Conservation (phyloP, 2,113 vertebrate species). For the Sinocyclocheilus rhinocerous region DNA sequence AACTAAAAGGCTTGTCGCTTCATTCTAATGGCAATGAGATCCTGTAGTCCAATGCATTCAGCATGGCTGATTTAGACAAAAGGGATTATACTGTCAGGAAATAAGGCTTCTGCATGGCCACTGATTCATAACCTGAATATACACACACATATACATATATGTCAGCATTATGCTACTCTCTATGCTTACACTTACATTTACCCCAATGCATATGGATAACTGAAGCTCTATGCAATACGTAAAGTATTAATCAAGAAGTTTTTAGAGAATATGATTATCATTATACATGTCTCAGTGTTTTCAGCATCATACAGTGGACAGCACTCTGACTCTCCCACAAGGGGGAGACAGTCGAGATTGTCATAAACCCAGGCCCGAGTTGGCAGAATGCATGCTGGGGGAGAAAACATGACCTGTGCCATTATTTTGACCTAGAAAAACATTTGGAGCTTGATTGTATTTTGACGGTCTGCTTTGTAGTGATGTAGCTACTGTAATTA, state of each 20-base stretch:
- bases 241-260: not conserved
- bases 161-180: not conserved
- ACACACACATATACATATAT: not conserved
- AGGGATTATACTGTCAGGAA: conserved; percentile 6
- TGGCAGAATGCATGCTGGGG: not conserved
- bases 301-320: not conserved
- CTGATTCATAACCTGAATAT: not conserved
- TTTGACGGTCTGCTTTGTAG: not conserved
- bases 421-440: not conserved
- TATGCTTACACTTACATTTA: not conserved
- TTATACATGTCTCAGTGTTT: not conserved
- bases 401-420: not conserved
- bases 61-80: conserved; percentile 18
- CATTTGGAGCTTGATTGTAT: not conserved
- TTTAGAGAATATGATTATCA: not conserved
- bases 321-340: conserved; percentile 41
- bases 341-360: conserved; percentile 45
- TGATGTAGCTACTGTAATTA: not conserved
- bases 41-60: not conserved
- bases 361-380: not conserved
- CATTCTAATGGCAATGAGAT: not conserved
- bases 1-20: not conserved
- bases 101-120: conserved; percentile 8
- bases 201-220: not conserved
- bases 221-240: not conserved